Base-by-base conservation (phyloP, 2,888 invertebrate species). In the Cantharis nigra region DNA sequence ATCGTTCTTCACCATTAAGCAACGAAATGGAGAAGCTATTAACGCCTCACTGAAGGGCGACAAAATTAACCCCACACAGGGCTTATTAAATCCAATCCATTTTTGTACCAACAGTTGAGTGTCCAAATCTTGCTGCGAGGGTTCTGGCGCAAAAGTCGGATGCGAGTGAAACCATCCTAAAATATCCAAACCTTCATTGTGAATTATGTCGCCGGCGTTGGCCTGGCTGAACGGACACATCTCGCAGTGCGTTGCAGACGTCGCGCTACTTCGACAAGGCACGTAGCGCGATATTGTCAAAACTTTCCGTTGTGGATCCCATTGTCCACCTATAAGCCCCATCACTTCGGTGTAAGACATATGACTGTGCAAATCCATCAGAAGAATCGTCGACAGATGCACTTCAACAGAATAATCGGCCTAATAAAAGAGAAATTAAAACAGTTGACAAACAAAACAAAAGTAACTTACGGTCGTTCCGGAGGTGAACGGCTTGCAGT, bases 91-190 rank as follows among this genome's bases (percentile, higher is more conserved):
- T 76, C 91, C 89, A 75, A 91, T 90, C 87, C 90, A 90, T 64
- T 89, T 87, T 87, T 93, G 92, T 83, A 92, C 90, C 74, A 90
- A 90, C 33, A 90, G 88, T 88, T 94, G 94, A 62, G 93, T 91
- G 83, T 90, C 90, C 79, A 95, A 89, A 88, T 95, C 95, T 82
- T 91, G 91, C 16, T 91, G 89, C 0, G 94, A 94, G 0, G 95
- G 95, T 84, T 92, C 90, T 0, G 93, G 91, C 3, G 92, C 90
- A 89, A 94, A 95, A 23, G 89, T 88, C 2, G 95, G 94, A 89
- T 95, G 95, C 28, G 94, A 94, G 90, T 95, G 95, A 88, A 94
- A 94, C 95, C 95, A 95, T 23, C 93, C 94, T 76, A 92, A 90
- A 74, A 93, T 91, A 18, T 88, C 85, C 81, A 85, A 80, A 74